Evolutionary conservation across 2,888 invertebrate genomes (phyloP).

Genomic region (Rotaria sp.): DNA sequence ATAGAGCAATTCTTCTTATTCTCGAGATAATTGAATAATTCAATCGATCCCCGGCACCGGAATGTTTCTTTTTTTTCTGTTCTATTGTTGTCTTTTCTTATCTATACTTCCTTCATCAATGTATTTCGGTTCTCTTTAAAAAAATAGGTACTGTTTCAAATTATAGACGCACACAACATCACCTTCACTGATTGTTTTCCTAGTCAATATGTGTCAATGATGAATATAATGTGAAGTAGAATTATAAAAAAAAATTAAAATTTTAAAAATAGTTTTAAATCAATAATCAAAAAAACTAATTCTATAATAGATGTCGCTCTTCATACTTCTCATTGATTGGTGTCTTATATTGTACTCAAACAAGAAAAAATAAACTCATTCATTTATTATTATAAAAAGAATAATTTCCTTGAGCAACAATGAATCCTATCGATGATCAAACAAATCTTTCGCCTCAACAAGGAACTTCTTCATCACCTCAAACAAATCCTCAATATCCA

Average conservation of each 20-base stretch:
- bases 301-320: background rate
- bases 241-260: too few species aligned
- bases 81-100: background rate
- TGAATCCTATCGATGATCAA: background rate
- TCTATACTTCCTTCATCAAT: background rate
- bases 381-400: background rate
- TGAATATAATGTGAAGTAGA: too few species aligned
- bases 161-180: too few species aligned
- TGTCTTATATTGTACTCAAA: background rate
- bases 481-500: background rate
- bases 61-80: background rate
- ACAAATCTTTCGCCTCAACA: background rate
- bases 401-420: background rate
- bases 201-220: too few species aligned
- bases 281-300: too few species aligned
- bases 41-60: slow-evolving; percentile 31
- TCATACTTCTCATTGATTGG: background rate
- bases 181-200: too few species aligned
- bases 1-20: too few species aligned
- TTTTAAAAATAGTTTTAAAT: too few species aligned
- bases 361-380: background rate
- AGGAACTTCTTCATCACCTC: background rate
- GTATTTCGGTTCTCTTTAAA: background rate
- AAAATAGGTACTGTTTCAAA: too few species aligned
- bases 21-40: too few species aligned